A percentile compares a stretch with the other conserved stretches of the same genome.
phyloP scores from a whole-genome alignment of 1,140 invertebrate species.

The Sarcophaga bullata region DNA sequence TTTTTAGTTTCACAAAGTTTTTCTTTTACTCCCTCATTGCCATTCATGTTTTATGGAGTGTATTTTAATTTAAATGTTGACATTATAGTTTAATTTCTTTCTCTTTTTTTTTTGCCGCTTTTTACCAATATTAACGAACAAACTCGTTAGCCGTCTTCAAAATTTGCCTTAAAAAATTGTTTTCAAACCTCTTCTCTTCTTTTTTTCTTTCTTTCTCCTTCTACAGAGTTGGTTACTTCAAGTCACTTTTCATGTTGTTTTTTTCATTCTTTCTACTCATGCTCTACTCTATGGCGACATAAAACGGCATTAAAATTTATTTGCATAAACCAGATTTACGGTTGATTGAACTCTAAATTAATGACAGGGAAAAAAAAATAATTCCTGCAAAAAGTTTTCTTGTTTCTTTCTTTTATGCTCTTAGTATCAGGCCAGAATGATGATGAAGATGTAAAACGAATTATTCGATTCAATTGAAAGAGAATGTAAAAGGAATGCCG shows the following conservation, averaged over 20 bases:
- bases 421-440: too few relatives aligned
- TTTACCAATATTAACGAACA: not conserved
- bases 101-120: too few relatives aligned
- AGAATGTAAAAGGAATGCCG: not conserved
- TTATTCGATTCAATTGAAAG: too few relatives aligned
- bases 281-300: not conserved
- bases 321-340: slow-evolving; percentile 23
- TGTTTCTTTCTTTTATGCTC: too few relatives aligned
- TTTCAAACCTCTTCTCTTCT: too few relatives aligned
- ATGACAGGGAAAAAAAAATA: slow-evolving; percentile 1
- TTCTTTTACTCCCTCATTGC: not conserved
- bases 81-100: slow-evolving; percentile 13
- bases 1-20: not conserved
- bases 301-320: slow-evolving; percentile 24
- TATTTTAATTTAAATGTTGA: slow-evolving; percentile 18
- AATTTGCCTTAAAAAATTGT: too few relatives aligned
- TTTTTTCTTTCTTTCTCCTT: not conserved
- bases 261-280: not conserved
- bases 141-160: not conserved
- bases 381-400: not conserved
- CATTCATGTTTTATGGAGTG: not conserved
- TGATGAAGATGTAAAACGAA: too few relatives aligned
- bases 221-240: not conserved
- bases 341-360: slow-evolving; percentile 34
- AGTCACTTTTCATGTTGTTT: not conserved